phyloP scores from a whole-genome alignment of 2,797 vertebrate species.

The Rhyacichthys aspro region DNA sequence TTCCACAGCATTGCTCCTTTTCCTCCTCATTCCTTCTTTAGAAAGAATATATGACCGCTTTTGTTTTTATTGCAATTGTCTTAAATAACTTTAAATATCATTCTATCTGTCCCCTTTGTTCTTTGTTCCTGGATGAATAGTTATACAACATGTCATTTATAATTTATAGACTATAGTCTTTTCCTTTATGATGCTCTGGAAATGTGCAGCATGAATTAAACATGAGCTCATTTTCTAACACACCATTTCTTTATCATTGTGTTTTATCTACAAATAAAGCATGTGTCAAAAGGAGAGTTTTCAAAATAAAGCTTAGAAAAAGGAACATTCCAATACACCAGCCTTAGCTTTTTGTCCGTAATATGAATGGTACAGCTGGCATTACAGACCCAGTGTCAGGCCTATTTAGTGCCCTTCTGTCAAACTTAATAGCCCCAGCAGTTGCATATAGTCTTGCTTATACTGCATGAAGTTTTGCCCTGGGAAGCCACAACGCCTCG shows the following conservation, averaged over 20 bases:
- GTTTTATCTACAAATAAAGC: neutral
- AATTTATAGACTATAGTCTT: neutral
- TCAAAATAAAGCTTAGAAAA: neutral
- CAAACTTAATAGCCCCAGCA: no score
- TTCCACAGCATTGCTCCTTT: no score
- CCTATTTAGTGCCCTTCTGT: no score
- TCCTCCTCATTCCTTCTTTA: no score
- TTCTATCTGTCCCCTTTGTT: neutral
- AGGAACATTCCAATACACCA: neutral
- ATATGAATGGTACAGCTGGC: no score
- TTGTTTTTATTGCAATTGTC: neutral
- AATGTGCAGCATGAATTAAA: neutral
- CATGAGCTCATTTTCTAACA: neutral
- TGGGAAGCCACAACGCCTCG: no score
- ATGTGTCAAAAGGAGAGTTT: no score
- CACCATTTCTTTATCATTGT: neutral
- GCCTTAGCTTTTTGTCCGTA: no score
- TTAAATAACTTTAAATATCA: neutral
- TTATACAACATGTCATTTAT: slow-evolving; percentile 12
- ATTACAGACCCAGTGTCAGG: no score
- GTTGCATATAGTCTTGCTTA: no score
- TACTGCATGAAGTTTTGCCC: no score
- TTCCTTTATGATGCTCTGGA: neutral
- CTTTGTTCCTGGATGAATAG: neutral
- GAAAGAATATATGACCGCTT: no score